Percentiles rank a stretch among this genome's conserved stretches.
Evolutionary conservation across 2,888 invertebrate species (phyloP).

Genomic region (Branchellion lobata): DNA sequence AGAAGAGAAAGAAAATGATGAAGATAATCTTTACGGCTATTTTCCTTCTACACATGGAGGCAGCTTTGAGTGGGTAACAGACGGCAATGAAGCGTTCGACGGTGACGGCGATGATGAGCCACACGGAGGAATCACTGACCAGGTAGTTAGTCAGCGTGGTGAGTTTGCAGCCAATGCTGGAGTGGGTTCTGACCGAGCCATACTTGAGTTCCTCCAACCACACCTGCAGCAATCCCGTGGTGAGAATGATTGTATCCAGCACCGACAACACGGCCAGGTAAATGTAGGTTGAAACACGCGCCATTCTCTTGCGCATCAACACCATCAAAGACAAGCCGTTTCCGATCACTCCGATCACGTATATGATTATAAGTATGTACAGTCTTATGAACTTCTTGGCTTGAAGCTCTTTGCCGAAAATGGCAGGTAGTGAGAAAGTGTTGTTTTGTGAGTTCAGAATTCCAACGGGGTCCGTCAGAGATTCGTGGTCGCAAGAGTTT

Average conservation of each 20-base stretch:
- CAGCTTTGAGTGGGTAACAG: slow-evolving; percentile 57
- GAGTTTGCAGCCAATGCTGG: slow-evolving; percentile 57
- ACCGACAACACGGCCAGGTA: slow-evolving; percentile 58
- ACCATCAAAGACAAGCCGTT: slow-evolving; percentile 58
- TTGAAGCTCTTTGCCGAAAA: slow-evolving; percentile 44
- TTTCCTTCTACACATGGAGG: slow-evolving; percentile 55
- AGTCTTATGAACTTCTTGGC: slow-evolving; percentile 54
- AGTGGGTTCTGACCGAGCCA: slow-evolving; percentile 54
- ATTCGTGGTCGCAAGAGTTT: slow-evolving; percentile 30
- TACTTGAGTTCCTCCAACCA: slow-evolving; percentile 58
- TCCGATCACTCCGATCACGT: slow-evolving; percentile 59
- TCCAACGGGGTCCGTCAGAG: background rate
- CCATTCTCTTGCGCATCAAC: slow-evolving; percentile 56
- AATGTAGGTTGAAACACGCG: slow-evolving; percentile 57
- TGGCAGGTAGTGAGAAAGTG: background rate
- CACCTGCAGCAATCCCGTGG: slow-evolving; percentile 56
- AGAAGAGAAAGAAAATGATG: slow-evolving; percentile 53
- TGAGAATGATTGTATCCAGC: slow-evolving; percentile 58
- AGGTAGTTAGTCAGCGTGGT: slow-evolving; percentile 56
- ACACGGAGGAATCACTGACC: slow-evolving; percentile 56
- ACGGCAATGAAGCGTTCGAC: slow-evolving; percentile 54
- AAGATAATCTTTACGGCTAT: slow-evolving; percentile 54
- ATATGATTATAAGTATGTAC: slow-evolving; percentile 57
- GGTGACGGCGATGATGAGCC: slow-evolving; percentile 53
- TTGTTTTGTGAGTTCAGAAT: background rate